Evolutionary conservation across 30 jellyfish, hydroid and myxozoan genomes (phyloP), one percentile per base, ranked within the genome.

Genomic region (Pelagia noctiluca): DNA sequence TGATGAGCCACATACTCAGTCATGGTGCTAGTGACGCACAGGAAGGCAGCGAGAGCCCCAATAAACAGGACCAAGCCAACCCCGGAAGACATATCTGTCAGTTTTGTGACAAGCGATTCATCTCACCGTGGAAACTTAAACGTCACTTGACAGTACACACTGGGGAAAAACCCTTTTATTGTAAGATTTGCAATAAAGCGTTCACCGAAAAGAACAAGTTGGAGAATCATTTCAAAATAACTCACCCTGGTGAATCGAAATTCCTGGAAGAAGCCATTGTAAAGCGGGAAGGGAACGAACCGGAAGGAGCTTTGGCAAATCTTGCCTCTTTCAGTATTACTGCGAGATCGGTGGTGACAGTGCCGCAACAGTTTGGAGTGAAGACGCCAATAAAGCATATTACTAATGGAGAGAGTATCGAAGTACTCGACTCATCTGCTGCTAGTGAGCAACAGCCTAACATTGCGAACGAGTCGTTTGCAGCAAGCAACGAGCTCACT

Each of bases 91-190:
- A 82, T 48, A 68, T 18, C 5, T 82, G 92, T 72, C 10, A n/a
- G 32, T 26, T 21, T 13, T 82, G 92, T 18, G 61, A 70, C 60
- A 82, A 52, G 33, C 54, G 48, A 21, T 82, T 82, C 33, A 74
- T 82, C 29, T 82, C 92, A 13, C 92, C 92, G 19, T 82, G 92
- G 92, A 82, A 82, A 63, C 28, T 82, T 69, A 82, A 82, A 66
- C 74, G 92, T 0, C 92, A 82, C 46, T 72, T 37, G 54, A 82
- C 86, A 13, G 73, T 69, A 2, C 92, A 82, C 81, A 82, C 92
- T 0, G 92, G 92, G 1, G 62, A 69, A 26, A 69, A 70, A 80
- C 92, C 92, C 3, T 82, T 61, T 73, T 82, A 28, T 42, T 82
- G 92, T 57, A 82, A 82, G 80, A 35, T 70, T 5, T 82, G 92